Base-by-base conservation (phyloP, 2,113 vertebrate genomes). In the Brienomyrus brachyistius region DNA sequence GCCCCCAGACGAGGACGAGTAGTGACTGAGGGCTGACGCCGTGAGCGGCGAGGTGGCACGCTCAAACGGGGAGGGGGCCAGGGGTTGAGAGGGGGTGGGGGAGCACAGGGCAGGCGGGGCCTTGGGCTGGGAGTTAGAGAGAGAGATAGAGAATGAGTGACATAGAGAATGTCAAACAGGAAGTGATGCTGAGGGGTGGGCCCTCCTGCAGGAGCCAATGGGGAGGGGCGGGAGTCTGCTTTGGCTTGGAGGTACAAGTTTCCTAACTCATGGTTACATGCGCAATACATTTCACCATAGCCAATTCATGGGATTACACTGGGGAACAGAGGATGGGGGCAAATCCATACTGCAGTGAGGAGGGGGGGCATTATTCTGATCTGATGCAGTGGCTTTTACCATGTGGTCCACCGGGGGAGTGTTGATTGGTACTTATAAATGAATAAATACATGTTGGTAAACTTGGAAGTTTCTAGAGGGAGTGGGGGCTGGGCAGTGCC, bases 21-120 rank as follows among this genome's bases (percentile, higher is more conserved):
- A 96, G 94, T 97, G 95, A 88, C 97, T 97, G 94, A 96, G 94
- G 90, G 96, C 96, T 7, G 96, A 97, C 91, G 96, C 95, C 82
- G 96, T 94, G 93, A 95, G 92, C 5, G 95, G 95, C 89, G 95
- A 96, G 77, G 94, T 94, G 1, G 94, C 88, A 89, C 88, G 91
- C 91, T 93, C 92, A 43, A 15, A 93, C 17, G 95, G 95, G 86
- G 94, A 91, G 0, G 94, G 94, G 89, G 92, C 85, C n/a, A n/a
- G 95, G 91, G 92, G 95, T 91, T 17, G 90, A 90, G 89, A 88
- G 88, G 92, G 92, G 91, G 93, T 91, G 31, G 93, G 93, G 90
- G 89, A 93, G 54, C 31, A 48, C 87, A 85, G 90, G 92, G 91
- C 80, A n/a, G 89, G 77, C 5, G 21, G 88, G 77, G 51, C 77